phyloP scores from a whole-genome alignment of 2,113 vertebrate genomes.

The Nibea coibor region DNA sequence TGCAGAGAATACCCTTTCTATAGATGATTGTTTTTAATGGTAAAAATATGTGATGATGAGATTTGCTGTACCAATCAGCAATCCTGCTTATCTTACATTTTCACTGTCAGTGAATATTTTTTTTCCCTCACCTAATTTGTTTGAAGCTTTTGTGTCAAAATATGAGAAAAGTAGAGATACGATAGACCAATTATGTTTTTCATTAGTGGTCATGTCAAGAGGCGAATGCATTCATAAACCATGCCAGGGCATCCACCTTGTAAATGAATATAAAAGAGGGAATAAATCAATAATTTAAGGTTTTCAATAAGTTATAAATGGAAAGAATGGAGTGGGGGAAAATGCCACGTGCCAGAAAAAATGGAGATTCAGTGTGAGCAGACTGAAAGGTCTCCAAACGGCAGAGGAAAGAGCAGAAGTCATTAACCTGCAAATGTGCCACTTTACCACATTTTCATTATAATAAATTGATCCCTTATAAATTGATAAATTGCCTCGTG shows the following conservation, averaged over 20 bases:
- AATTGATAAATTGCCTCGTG: too few species aligned
- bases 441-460: constrained; percentile 26
- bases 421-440: constrained; percentile 39
- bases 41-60: too few species aligned
- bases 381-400: constrained; percentile 13
- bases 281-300: constrained; percentile 62
- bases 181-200: neutral
- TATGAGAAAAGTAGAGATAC: constrained; percentile 3
- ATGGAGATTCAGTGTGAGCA: constrained; percentile 28
- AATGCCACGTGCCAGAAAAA: constrained; percentile 46
- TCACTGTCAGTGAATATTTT: neutral
- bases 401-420: constrained; percentile 18
- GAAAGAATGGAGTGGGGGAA: constrained; percentile 19
- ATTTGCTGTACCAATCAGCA: neutral
- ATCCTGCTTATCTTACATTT: neutral
- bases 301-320: constrained; percentile 23
- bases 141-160: neutral
- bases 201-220: neutral
- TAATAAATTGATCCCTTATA: constrained; percentile 17
- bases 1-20: neutral
- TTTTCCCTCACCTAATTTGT: neutral
- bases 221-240: constrained; percentile 14
- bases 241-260: neutral
- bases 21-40: neutral
- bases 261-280: constrained; percentile 23